Evolutionary conservation across 2,797 vertebrate species (phyloP).

Genomic region (Oryzias sinensis): DNA sequence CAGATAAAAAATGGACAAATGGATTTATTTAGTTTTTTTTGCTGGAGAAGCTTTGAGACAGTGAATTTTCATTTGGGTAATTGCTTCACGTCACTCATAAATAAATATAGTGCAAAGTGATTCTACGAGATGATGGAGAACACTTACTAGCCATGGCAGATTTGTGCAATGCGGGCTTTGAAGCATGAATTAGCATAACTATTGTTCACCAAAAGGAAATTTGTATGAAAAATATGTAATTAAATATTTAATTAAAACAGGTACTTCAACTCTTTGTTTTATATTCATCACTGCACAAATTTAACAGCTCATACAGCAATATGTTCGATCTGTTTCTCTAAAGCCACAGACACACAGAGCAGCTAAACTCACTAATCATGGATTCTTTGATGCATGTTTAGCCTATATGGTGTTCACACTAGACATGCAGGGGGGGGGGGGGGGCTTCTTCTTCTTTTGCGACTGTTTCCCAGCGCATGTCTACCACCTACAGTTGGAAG

Average conservation of each 20-base stretch:
- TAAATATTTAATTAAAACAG: conserved; percentile 66
- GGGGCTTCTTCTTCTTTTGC: no score
- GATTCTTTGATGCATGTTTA: no score
- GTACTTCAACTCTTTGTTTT: conserved; percentile 62
- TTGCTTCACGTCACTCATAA: conserved; percentile 67
- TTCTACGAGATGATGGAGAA: conserved; percentile 55
- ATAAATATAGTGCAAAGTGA: conserved; percentile 61
- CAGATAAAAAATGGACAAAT: conserved; percentile 24
- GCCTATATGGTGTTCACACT: no score
- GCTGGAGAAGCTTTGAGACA: conserved; percentile 37
- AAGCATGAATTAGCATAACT: conserved; percentile 72
- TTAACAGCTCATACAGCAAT: conserved; percentile 35
- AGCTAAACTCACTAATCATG: no score
- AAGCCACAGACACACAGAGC: no score
- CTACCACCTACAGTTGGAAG: no score
- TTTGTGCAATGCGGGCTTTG: conserved; percentile 63
- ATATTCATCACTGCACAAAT: conserved; percentile 45
- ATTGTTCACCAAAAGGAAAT: conserved; percentile 62
- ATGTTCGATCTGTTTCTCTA: conserved; percentile 40
- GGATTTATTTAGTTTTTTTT: conserved; percentile 12
- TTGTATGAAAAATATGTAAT: conserved; percentile 64
- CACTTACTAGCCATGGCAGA: conserved; percentile 62
- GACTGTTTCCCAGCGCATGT: no score
- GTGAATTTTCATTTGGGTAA: conserved; percentile 68
- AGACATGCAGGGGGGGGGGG: no score